These are phyloP conservation scores for Rhinolophus ferrumequinum DNA, from an alignment of 2,113 vertebrate species.

Conservation along the genomic window DNA sequence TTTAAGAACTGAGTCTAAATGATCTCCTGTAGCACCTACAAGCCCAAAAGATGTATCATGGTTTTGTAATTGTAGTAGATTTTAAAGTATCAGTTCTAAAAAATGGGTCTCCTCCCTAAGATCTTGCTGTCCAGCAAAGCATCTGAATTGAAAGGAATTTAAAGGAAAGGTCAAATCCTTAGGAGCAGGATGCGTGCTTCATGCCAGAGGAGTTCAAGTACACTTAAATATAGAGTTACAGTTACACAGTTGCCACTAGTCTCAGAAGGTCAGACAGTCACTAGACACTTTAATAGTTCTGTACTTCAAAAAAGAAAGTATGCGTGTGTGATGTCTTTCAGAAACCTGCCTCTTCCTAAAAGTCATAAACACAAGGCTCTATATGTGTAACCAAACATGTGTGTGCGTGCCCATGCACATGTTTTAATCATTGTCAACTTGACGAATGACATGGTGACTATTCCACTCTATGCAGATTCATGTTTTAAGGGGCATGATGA, in stretches of 20 bases:
- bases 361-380: neutral
- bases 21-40: neutral
- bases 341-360: neutral
- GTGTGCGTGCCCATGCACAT: rapidly evolving
- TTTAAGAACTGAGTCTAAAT: neutral
- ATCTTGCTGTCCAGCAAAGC: neutral
- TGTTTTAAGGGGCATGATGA: neutral
- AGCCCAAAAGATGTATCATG: neutral
- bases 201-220: neutral
- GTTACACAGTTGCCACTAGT: neutral
- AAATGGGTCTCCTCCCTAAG: neutral
- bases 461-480: neutral
- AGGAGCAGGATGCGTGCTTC: neutral
- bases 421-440: neutral
- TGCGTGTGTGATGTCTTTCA: neutral
- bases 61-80: constrained; percentile 11
- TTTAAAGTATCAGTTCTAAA: constrained; percentile 26
- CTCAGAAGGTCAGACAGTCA: neutral
- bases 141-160: neutral
- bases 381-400: rapidly evolving
- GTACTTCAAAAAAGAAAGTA: neutral
- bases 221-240: neutral
- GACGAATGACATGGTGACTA: neutral
- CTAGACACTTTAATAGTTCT: neutral
- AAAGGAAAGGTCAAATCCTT: neutral